Evolutionary conservation across 2,797 vertebrate species (phyloP).

Genomic region (Bovichtus diacanthus): DNA sequence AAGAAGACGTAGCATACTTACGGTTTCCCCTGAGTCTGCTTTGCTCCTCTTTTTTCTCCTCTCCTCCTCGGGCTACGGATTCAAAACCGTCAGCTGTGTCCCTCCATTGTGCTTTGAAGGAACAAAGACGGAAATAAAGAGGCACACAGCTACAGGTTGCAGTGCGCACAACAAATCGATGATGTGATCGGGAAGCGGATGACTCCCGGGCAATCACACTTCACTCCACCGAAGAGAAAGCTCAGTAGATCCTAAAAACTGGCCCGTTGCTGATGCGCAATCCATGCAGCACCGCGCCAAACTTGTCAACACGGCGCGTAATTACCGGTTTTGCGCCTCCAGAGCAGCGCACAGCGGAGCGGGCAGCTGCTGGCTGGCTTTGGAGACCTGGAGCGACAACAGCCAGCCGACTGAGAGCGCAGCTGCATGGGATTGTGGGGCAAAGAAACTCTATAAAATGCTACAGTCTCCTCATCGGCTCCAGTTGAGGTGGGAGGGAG

Average conservation of each 20-base stretch:
- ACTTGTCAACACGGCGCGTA: constrained; percentile 76
- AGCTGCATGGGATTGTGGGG: constrained; percentile 42
- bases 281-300: constrained; percentile 66
- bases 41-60: constrained; percentile 50
- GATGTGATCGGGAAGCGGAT: constrained; percentile 39
- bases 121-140: constrained; percentile 58
- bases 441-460: constrained; percentile 56
- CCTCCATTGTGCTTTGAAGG: constrained; percentile 78
- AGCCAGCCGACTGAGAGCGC: constrained; percentile 25
- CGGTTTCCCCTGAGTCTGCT: constrained; percentile 66
- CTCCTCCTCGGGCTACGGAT: constrained; percentile 69
- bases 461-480: constrained; percentile 62
- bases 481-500: constrained; percentile 72
- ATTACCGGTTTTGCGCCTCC: constrained; percentile 64
- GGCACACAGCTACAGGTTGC: constrained; percentile 79
- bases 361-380: constrained; percentile 35
- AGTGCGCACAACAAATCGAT: constrained; percentile 49
- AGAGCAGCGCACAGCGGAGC: constrained; percentile 46
- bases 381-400: constrained; percentile 45
- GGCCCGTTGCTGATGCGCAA: constrained; percentile 75
- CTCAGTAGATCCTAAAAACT: constrained; percentile 47
- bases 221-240: constrained; percentile 35
- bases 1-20: constrained; percentile 66
- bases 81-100: constrained; percentile 84
- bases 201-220: constrained; percentile 36